Percentiles rank a stretch among this genome's conserved stretches.
Evolutionary conservation across 2,113 vertebrate genomes (phyloP).

Genomic region (Laterallus jamaicensis): DNA sequence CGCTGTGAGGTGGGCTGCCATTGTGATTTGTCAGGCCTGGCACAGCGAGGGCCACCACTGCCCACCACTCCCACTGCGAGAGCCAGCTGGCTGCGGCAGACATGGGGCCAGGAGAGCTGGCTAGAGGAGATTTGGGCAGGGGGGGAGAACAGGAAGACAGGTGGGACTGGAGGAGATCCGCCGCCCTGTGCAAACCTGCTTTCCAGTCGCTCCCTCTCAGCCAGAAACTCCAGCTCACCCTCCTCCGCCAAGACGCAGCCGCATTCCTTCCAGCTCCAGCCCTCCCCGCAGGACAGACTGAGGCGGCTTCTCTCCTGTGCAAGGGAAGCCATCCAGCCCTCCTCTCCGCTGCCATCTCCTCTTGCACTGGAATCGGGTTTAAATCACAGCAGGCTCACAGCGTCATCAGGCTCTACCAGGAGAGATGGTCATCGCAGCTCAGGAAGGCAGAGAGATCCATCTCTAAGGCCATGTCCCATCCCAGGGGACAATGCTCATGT

Average conservation of each 20-base stretch:
- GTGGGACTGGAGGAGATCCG: background rate
- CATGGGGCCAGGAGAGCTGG: background rate
- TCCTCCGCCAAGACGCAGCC: background rate
- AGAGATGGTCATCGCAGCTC: fast-evolving
- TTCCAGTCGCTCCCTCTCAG: slow-evolving; percentile 77
- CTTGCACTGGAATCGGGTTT: no score
- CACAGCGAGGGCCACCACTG: background rate
- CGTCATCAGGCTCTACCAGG: background rate
- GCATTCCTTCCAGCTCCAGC: slow-evolving; percentile 2
- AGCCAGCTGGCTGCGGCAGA: background rate
- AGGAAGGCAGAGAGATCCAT: background rate
- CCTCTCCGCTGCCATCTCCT: no score
- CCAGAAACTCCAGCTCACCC: slow-evolving; percentile 64
- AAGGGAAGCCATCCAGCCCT: background rate
- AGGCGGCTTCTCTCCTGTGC: fast-evolving
- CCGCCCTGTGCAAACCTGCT: slow-evolving; percentile 48
- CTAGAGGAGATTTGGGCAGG: background rate
- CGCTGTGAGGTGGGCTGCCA: background rate
- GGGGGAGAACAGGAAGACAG: background rate
- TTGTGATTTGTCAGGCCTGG: background rate
- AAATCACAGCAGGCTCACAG: background rate
- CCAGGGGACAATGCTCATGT: fast-evolving
- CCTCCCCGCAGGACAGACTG: background rate
- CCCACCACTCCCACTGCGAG: background rate
- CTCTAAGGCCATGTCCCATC: background rate